phyloP scores from a whole-genome alignment of 2,888 invertebrate genomes.

The Lasioglossum morio region DNA sequence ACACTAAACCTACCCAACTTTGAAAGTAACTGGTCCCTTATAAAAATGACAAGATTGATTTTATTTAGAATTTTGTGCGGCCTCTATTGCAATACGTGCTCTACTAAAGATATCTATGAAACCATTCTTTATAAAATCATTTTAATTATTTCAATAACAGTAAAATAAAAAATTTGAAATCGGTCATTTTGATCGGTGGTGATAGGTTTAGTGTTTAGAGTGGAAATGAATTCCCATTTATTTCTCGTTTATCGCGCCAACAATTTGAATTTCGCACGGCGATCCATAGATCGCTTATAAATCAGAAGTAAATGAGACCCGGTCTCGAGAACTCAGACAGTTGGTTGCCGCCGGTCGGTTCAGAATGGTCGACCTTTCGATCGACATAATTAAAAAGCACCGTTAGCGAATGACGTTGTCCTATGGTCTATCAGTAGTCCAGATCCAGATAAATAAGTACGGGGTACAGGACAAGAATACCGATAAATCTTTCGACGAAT shows the following conservation, averaged over 20 bases:
- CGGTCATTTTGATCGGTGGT: too few relatives aligned
- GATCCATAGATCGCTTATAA: background rate
- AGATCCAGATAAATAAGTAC: conserved; percentile 46
- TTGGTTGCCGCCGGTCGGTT: background rate
- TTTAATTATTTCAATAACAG: too few relatives aligned
- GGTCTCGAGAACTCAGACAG: background rate
- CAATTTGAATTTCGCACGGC: background rate
- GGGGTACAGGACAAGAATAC: background rate
- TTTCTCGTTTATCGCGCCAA: background rate
- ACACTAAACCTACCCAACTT: too few relatives aligned
- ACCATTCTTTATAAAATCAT: too few relatives aligned
- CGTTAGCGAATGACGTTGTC: conserved; percentile 42
- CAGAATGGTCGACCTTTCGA: conserved; percentile 13
- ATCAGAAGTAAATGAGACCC: background rate
- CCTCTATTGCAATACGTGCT: too few relatives aligned
- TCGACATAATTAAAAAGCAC: conserved; percentile 53
- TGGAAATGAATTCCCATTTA: background rate
- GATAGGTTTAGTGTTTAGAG: too few relatives aligned
- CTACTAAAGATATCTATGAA: too few relatives aligned
- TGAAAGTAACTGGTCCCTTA: too few relatives aligned
- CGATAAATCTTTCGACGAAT: conserved; percentile 48
- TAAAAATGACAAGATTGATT: too few relatives aligned
- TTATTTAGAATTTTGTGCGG: too few relatives aligned
- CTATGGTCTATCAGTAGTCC: conserved; percentile 40
- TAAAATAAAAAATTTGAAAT: too few relatives aligned